Percentiles rank a stretch among this genome's conserved stretches.
These are phyloP conservation scores for Abrostola tripartita DNA, from an alignment of 2,888 invertebrate genomes.

Conservation along the genomic window DNA sequence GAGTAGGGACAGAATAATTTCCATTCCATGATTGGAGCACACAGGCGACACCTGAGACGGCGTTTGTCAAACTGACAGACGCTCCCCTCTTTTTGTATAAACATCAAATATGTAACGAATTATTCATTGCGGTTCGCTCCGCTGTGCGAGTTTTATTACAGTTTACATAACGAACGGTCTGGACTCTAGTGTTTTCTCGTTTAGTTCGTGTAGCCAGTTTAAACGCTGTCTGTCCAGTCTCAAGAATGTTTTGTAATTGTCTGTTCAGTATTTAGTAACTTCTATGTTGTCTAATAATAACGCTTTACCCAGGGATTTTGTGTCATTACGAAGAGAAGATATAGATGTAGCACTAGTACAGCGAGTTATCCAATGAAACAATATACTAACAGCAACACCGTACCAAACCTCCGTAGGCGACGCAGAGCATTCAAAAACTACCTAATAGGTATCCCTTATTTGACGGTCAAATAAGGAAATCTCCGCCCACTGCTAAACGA, in stretches of 20 bases:
- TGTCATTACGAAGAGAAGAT: too few relatives aligned
- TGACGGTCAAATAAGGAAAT: too few relatives aligned
- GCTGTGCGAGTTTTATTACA: slow-evolving; percentile 63
- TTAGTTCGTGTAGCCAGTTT: slow-evolving; percentile 38
- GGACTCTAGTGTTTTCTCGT: slow-evolving; percentile 43
- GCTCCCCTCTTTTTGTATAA: slow-evolving; percentile 63
- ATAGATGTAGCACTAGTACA: too few relatives aligned
- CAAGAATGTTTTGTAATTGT: slow-evolving; percentile 17
- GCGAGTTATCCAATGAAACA: too few relatives aligned
- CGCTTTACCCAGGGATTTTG: too few relatives aligned
- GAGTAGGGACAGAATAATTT: slow-evolving; percentile 62
- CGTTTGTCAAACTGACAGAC: slow-evolving; percentile 69
- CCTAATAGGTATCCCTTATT: too few relatives aligned
- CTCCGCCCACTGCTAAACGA: too few relatives aligned
- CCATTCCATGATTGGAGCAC: slow-evolving; percentile 69
- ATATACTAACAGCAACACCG: too few relatives aligned
- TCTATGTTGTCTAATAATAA: not conserved
- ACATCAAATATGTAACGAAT: slow-evolving; percentile 69
- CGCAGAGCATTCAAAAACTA: too few relatives aligned
- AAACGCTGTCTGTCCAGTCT: slow-evolving; percentile 17
- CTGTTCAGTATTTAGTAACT: slow-evolving; percentile 5
- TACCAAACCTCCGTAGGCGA: too few relatives aligned
- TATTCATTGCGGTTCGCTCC: slow-evolving; percentile 64
- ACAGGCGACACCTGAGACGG: slow-evolving; percentile 66
- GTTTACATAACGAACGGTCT: slow-evolving; percentile 44